Conservation (phyloP, 2,113 vertebrate species). For the Zootoca vivipara region DNA sequence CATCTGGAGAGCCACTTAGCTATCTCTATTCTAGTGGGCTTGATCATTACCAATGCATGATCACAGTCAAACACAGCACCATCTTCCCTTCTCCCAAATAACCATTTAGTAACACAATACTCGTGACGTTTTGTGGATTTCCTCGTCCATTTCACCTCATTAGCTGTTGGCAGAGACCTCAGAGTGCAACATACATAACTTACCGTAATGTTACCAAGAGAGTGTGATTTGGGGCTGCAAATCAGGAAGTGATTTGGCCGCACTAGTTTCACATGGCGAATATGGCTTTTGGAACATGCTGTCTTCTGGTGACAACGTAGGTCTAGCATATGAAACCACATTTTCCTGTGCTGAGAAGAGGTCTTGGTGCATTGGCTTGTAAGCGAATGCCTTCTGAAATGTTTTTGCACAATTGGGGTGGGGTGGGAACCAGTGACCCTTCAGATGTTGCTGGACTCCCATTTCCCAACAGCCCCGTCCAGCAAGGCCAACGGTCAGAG, state of each 20-base stretch:
- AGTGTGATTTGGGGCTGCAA: neutral
- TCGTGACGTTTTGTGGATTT: neutral
- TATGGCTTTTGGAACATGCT: neutral
- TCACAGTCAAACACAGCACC: neutral
- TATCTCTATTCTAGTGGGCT: neutral
- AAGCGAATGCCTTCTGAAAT: neutral
- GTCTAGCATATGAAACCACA: neutral
- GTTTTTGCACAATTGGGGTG: neutral
- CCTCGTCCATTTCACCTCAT: neutral
- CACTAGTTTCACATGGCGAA: neutral
- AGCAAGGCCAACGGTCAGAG: too few relatives aligned
- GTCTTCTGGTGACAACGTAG: neutral
- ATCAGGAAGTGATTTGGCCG: neutral
- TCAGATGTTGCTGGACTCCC: neutral
- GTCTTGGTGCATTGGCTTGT: too few relatives aligned
- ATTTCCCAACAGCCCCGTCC: neutral
- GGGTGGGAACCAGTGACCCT: neutral
- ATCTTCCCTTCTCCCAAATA: neutral
- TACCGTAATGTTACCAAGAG: neutral
- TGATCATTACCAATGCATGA: neutral
- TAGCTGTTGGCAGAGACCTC: neutral
- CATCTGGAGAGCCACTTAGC: too few relatives aligned
- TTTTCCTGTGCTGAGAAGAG: neutral
- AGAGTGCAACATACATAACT: neutral
- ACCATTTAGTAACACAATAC: neutral